Percentiles rank a stretch among this genome's conserved stretches.
phyloP scores from a whole-genome alignment of 2,888 invertebrate species.

The Nemurella pictetii region DNA sequence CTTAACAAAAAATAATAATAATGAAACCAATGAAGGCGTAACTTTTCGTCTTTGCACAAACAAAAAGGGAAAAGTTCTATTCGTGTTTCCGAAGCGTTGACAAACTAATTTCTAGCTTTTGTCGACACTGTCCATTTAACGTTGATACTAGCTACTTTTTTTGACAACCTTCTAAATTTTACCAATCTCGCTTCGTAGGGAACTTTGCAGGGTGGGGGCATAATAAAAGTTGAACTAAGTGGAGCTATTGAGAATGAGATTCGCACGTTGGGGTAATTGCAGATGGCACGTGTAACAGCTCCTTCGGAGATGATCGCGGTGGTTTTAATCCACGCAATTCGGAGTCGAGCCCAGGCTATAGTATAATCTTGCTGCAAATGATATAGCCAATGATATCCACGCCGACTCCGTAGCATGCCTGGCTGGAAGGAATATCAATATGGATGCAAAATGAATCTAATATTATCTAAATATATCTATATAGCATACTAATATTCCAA shows the following conservation, averaged over 20 bases:
- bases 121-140: neutral
- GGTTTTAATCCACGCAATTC: neutral
- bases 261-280: neutral
- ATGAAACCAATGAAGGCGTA: neutral
- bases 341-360: neutral
- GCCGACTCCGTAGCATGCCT: neutral
- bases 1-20: neutral
- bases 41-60: neutral
- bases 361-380: neutral
- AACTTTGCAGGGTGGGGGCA: neutral
- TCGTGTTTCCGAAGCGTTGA: neutral
- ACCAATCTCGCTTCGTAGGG: neutral
- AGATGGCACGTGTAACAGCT: neutral
- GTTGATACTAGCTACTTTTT: neutral
- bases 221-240: neutral
- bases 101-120: neutral
- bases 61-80: neutral
- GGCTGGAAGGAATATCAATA: neutral
- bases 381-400: neutral
- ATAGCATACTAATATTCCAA: neutral
- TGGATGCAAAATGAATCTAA: neutral
- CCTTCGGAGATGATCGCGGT: neutral
- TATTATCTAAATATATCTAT: no score
- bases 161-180: neutral
- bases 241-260: neutral